Conservation (phyloP, 2,888 invertebrate species). For the Euplagia quadripunctaria region DNA sequence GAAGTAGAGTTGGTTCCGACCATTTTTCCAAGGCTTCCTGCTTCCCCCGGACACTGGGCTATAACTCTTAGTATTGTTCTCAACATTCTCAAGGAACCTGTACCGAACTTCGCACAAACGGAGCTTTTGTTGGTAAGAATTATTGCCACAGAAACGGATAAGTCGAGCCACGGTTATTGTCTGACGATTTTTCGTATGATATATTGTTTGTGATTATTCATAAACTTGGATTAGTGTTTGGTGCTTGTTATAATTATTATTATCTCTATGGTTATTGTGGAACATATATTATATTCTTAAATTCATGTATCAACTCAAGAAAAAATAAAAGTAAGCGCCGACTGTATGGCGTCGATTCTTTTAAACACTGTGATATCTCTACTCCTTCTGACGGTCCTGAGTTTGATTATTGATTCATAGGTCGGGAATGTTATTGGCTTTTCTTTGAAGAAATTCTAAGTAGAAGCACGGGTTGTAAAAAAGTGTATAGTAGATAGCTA, state of each 20-base stretch:
- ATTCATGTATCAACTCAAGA: background rate
- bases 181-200: slow-evolving; percentile 64
- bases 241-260: slow-evolving; percentile 3
- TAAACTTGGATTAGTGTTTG: slow-evolving; percentile 17
- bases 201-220: slow-evolving; percentile 41
- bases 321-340: background rate
- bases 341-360: too few relatives aligned
- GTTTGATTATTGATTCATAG: too few relatives aligned
- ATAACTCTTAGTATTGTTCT: slow-evolving; percentile 77
- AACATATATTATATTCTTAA: background rate
- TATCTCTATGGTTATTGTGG: background rate
- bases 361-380: too few relatives aligned
- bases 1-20: slow-evolving; percentile 40
- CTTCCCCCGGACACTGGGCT: slow-evolving; percentile 66
- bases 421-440: too few relatives aligned
- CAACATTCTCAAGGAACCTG: slow-evolving; percentile 66
- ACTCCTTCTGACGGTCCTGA: too few relatives aligned
- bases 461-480: too few relatives aligned
- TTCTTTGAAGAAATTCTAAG: too few relatives aligned
- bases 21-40: slow-evolving; percentile 67
- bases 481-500: too few relatives aligned
- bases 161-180: slow-evolving; percentile 66
- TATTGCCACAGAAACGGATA: slow-evolving; percentile 69
- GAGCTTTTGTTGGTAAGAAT: slow-evolving; percentile 69
- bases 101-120: slow-evolving; percentile 57